Evolutionary conservation across 2,888 invertebrate genomes (phyloP).

Genomic region (Crematogaster levior): DNA sequence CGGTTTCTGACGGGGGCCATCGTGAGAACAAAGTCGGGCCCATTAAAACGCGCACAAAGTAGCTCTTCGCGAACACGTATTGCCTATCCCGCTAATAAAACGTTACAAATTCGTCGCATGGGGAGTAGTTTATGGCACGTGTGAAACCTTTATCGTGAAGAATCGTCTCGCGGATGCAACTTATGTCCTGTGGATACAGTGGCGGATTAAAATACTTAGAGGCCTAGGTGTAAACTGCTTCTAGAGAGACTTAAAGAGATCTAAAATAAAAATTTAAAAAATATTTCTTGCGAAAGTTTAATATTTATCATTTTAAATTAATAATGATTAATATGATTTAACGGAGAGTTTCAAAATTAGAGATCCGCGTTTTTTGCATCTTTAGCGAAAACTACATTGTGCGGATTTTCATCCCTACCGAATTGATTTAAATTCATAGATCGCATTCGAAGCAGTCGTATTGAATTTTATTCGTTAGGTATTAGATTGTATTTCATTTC

Average conservation of each 20-base stretch:
- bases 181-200: slow-evolving; percentile 51
- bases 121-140: slow-evolving; percentile 80
- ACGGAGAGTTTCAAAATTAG: not conserved
- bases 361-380: not conserved
- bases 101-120: slow-evolving; percentile 83
- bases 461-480: slow-evolving; percentile 20
- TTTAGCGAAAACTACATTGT: not conserved
- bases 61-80: slow-evolving; percentile 56
- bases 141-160: slow-evolving; percentile 78
- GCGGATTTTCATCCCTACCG: not conserved
- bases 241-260: no score
- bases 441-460: not conserved
- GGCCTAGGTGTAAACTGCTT: not conserved
- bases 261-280: not conserved
- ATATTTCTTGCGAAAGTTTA: not conserved
- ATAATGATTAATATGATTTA: not conserved
- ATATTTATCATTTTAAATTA: not conserved
- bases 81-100: slow-evolving; percentile 81
- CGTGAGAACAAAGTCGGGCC: slow-evolving; percentile 78
- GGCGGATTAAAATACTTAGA: slow-evolving; percentile 22
- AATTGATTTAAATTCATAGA: slow-evolving; percentile 18
- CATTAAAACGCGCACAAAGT: slow-evolving; percentile 79
- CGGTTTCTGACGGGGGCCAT: slow-evolving; percentile 73
- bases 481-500: not conserved
- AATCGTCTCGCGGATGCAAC: slow-evolving; percentile 57